phyloP scores from a whole-genome alignment of 2,888 invertebrate genomes.

The Epistrophe eligans region DNA sequence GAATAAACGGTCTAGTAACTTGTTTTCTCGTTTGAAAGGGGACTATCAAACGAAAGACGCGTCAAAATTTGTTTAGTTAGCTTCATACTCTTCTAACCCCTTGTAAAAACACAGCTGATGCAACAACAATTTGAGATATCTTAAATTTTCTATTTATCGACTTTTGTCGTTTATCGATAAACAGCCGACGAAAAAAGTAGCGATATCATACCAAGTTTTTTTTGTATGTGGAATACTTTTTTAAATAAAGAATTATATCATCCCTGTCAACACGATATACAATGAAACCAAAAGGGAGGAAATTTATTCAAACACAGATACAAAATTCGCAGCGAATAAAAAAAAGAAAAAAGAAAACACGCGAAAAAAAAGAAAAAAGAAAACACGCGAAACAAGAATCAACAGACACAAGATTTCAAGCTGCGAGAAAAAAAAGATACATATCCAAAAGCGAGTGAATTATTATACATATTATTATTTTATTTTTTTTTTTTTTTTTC shows the following conservation, averaged over 20 bases:
- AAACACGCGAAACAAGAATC: slow-evolving; percentile 63
- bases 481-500: slow-evolving; percentile 32
- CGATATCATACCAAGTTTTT: too few species aligned
- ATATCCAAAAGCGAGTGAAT: slow-evolving; percentile 45
- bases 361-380: slow-evolving; percentile 44
- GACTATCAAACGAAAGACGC: too few species aligned
- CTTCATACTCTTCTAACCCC: too few species aligned
- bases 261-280: neutral
- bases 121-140: too few species aligned
- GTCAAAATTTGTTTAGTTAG: too few species aligned
- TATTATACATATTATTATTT: slow-evolving; percentile 32
- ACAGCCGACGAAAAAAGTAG: too few species aligned
- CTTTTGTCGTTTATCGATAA: too few species aligned
- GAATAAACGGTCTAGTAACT: too few species aligned
- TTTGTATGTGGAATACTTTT: too few species aligned
- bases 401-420: slow-evolving; percentile 39
- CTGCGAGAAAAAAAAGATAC: slow-evolving; percentile 30
- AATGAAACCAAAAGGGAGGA: slow-evolving; percentile 11
- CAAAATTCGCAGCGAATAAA: slow-evolving; percentile 14
- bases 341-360: slow-evolving; percentile 18
- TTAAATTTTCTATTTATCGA: too few species aligned
- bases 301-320: slow-evolving; percentile 28
- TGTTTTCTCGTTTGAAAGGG: too few species aligned
- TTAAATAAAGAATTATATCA: neutral
- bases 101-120: too few species aligned